These are phyloP conservation scores for Lemur catta DNA, from an alignment of 2,797 vertebrate genomes.

Conservation along the genomic window DNA sequence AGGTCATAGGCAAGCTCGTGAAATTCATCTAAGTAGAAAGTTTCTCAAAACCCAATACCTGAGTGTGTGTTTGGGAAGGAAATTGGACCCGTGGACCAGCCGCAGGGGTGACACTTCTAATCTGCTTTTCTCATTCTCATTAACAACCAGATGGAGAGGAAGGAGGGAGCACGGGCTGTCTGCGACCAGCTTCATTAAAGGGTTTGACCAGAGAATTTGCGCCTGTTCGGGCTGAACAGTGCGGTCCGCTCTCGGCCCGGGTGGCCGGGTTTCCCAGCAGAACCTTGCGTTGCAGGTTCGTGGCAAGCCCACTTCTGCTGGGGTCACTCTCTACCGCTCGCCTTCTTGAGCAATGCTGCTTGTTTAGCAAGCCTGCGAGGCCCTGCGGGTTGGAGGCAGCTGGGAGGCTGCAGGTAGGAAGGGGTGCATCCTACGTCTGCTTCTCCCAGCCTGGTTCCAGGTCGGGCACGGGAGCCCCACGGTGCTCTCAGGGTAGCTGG, in stretches of 20 bases:
- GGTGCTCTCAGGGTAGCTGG: not conserved
- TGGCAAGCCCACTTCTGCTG: not conserved
- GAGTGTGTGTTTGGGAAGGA: not conserved
- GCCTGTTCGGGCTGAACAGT: not conserved
- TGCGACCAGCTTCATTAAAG: accelerated
- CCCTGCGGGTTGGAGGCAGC: not conserved
- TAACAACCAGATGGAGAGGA: conserved; percentile 57
- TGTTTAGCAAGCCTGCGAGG: not conserved
- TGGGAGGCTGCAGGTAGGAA: conserved; percentile 29
- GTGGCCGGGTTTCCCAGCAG: not conserved
- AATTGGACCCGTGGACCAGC: conserved; percentile 1
- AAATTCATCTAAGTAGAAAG: not conserved
- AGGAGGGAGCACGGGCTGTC: accelerated
- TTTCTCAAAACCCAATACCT: not conserved
- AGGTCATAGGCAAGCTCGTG: not conserved
- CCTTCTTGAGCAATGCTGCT: not conserved
- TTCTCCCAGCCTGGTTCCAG: not conserved
- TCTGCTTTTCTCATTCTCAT: conserved; percentile 62
- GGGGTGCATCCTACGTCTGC: accelerated
- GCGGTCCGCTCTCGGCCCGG: not conserved
- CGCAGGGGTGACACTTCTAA: conserved; percentile 57
- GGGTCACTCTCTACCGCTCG: accelerated
- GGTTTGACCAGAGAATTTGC: not conserved
- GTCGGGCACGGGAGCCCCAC: not conserved
- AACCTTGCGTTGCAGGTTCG: accelerated